phyloP scores from a whole-genome alignment of 2,113 vertebrate species.

The Chiloscyllium plagiosum region DNA sequence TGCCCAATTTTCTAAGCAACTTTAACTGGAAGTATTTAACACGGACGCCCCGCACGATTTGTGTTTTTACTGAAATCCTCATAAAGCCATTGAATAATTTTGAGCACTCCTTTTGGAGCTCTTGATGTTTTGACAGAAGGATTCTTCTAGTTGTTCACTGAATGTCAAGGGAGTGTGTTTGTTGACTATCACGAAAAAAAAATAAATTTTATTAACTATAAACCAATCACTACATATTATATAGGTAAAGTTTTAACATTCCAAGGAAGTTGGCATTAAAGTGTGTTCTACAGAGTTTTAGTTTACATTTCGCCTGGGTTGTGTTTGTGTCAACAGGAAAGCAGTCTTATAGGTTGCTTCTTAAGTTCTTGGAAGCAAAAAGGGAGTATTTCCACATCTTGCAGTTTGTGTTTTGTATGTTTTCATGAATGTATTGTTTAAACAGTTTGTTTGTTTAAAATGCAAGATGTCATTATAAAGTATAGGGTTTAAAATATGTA shows the following conservation, averaged over 20 bases:
- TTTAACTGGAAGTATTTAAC: not conserved
- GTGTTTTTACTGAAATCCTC: not conserved
- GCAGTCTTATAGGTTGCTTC: not conserved
- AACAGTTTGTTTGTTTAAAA: not conserved
- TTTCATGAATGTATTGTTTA: not conserved
- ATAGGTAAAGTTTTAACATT: not conserved
- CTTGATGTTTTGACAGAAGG: not conserved
- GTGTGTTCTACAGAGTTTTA: not conserved
- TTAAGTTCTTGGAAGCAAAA: not conserved
- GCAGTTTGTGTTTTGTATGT: not conserved
- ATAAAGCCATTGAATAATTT: no score
- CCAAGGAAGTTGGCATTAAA: not conserved
- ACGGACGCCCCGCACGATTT: not conserved
- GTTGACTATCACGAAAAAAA: not conserved
- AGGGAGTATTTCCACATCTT: not conserved
- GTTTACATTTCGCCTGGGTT: not conserved
- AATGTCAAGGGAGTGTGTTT: not conserved
- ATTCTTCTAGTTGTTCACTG: not conserved
- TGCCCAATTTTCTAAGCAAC: no score
- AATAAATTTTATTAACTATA: not conserved
- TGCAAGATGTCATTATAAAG: not conserved
- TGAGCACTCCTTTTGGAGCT: not conserved
- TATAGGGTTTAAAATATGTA: not conserved
- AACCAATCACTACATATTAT: not conserved
- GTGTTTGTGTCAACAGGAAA: not conserved